phyloP scores from a whole-genome alignment of 1,140 invertebrate genomes.

The Lordiphosa clarofinis region DNA sequence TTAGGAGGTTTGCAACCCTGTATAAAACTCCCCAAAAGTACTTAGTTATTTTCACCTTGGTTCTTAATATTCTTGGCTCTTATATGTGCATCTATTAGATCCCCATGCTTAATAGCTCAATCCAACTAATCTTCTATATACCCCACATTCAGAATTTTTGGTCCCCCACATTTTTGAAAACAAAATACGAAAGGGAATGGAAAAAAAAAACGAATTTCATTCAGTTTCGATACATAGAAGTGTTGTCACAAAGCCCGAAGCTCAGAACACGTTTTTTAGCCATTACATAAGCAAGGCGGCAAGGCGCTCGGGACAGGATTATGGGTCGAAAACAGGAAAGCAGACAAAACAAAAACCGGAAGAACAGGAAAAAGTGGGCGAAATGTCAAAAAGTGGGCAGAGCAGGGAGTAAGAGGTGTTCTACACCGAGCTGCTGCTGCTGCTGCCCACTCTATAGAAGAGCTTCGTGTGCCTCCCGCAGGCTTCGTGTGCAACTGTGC shows the following conservation, averaged over 20 bases:
- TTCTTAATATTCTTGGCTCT: no score
- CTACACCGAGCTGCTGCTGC: constrained; percentile 12
- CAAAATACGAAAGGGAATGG: constrained; percentile 4
- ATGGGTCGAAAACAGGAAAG: constrained; percentile 73
- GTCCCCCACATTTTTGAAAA: no score
- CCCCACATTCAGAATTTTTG: no score
- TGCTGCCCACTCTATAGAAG: constrained; percentile 28
- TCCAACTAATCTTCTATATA: no score
- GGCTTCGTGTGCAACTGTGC: constrained; percentile 22
- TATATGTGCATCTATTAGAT: no score
- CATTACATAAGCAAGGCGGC: constrained; percentile 59
- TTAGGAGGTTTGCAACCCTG: no score
- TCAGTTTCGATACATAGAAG: constrained; percentile 59
- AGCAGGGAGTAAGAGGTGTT: constrained; percentile 32
- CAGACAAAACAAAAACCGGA: constrained; percentile 75
- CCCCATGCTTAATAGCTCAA: no score
- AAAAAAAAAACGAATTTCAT: constrained; percentile 39
- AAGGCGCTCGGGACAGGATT: constrained; percentile 54
- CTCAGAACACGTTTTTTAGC: constrained; percentile 59
- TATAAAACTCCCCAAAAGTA: no score
- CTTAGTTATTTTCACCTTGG: no score
- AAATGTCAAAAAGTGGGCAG: constrained; percentile 72
- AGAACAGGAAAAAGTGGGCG: constrained; percentile 77
- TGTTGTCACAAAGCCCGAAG: constrained; percentile 61
- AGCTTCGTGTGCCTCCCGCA: constrained; percentile 12